Evolutionary conservation across 2,888 invertebrate genomes (phyloP).

Genomic region (Gastrophysa polygoni): DNA sequence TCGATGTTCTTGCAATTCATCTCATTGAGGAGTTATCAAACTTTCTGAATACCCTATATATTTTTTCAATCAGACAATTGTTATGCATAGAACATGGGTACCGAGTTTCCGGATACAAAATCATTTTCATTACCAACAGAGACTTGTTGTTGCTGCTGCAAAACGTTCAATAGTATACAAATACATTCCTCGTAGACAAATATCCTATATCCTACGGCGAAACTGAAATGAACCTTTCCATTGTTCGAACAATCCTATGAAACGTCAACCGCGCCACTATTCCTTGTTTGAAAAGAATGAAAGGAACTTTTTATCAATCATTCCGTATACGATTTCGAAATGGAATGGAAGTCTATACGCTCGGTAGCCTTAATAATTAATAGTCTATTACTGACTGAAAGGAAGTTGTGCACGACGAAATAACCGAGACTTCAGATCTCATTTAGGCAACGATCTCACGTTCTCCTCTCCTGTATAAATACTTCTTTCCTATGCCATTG

Average conservation of each 20-base stretch:
- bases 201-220: background rate
- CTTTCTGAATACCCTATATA: too few species aligned
- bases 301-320: constrained; percentile 38
- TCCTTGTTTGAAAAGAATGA: constrained; percentile 31
- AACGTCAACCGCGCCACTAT: background rate
- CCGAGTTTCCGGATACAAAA: too few species aligned
- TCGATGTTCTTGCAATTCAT: too few species aligned
- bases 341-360: constrained; percentile 38
- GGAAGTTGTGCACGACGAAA: constrained; percentile 36
- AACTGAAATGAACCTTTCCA: constrained; percentile 2
- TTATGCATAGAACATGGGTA: too few species aligned
- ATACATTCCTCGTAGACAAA: background rate
- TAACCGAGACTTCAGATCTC: constrained; percentile 41
- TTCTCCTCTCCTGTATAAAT: constrained; percentile 24
- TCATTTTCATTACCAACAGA: too few species aligned
- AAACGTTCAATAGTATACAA: too few species aligned
- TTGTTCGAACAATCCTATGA: constrained; percentile 10
- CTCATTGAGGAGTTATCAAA: too few species aligned
- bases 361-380: constrained; percentile 42
- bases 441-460: constrained; percentile 36
- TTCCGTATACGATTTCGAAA: constrained; percentile 39
- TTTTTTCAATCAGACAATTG: too few species aligned
- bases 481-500: background rate
- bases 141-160: too few species aligned
- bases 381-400: constrained; percentile 45